Percentiles rank a stretch among this genome's conserved stretches.
These are phyloP conservation scores for Tenualosa thibaudeaui DNA, from an alignment of 2,797 vertebrate species.

Conservation along the genomic window DNA sequence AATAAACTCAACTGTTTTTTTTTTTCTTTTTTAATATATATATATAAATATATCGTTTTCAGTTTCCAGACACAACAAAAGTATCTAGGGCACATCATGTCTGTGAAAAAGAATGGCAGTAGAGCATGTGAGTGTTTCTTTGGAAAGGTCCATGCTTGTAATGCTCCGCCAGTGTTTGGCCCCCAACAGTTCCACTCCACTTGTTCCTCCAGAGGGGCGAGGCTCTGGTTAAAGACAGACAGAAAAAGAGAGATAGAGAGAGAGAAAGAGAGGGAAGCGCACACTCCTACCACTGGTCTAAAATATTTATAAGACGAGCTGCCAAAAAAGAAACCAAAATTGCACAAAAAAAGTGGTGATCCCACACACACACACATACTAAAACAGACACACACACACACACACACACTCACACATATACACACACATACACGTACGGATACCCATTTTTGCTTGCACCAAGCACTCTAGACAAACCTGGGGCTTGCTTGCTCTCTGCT, in stretches of 20 bases:
- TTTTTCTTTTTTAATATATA: too few species aligned
- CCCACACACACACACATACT: slow-evolving; percentile 7
- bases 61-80: not conserved
- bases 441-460: slow-evolving; percentile 12
- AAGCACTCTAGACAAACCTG: not conserved
- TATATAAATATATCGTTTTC: not conserved
- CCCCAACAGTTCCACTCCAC: slow-evolving; percentile 37
- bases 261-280: not conserved
- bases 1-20: too few species aligned
- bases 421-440: not conserved
- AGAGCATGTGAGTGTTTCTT: not conserved
- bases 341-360: slow-evolving; percentile 4
- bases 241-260: not conserved
- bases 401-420: not conserved
- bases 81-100: not conserved
- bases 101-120: not conserved
- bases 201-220: slow-evolving; percentile 29
- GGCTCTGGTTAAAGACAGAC: slow-evolving; percentile 27
- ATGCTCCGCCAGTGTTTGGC: slow-evolving; percentile 40
- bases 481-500: not conserved
- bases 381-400: not conserved
- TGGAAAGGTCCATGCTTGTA: slow-evolving; percentile 18
- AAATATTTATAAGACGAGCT: slow-evolving; percentile 36
- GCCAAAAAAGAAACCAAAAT: slow-evolving; percentile 29
- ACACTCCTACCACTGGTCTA: slow-evolving; percentile 18